These are phyloP conservation scores for Aphelenchoides fujianensis DNA, from an alignment of 1,140 invertebrate species.

Conservation along the genomic window DNA sequence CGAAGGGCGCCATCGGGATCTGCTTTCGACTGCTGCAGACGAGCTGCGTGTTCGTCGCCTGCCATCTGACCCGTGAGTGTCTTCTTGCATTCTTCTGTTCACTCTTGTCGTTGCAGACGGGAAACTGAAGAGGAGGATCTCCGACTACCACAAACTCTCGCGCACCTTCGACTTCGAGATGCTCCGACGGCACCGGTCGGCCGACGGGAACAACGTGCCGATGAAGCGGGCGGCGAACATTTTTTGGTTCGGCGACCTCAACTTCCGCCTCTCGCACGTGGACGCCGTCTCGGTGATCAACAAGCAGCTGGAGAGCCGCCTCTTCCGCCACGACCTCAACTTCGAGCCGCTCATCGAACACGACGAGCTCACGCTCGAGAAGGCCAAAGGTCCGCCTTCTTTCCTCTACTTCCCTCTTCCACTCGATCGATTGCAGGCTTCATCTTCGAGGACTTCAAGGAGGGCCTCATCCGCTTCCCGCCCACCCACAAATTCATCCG, in stretches of 20 bases:
- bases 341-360: conserved; percentile 30
- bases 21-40: conserved; percentile 46
- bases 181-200: conserved; percentile 1
- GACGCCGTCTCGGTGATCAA: conserved; percentile 17
- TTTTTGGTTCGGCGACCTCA: conserved; percentile 51
- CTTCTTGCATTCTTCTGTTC: conserved; percentile 9
- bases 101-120: conserved; percentile 30
- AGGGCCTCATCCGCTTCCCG: conserved; percentile 44
- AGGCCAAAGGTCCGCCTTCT: conserved; percentile 33
- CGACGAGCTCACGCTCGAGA: conserved; percentile 38
- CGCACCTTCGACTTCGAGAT: conserved; percentile 36
- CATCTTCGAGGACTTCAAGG: conserved; percentile 42
- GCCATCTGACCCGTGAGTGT: conserved; percentile 48
- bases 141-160: conserved; percentile 46
- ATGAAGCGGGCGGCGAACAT: conserved; percentile 36
- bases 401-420: conserved; percentile 17
- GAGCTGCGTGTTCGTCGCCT: conserved; percentile 47
- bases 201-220: conserved; percentile 9
- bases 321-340: conserved; percentile 31
- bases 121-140: conserved; percentile 42
- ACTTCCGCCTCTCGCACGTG: conserved; percentile 34
- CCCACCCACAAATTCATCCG: conserved; percentile 46
- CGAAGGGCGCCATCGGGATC: conserved; percentile 51
- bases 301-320: conserved; percentile 26
- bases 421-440: conserved; percentile 29